Conservation (phyloP, 2,113 vertebrate genomes). For the Progne subis region DNA sequence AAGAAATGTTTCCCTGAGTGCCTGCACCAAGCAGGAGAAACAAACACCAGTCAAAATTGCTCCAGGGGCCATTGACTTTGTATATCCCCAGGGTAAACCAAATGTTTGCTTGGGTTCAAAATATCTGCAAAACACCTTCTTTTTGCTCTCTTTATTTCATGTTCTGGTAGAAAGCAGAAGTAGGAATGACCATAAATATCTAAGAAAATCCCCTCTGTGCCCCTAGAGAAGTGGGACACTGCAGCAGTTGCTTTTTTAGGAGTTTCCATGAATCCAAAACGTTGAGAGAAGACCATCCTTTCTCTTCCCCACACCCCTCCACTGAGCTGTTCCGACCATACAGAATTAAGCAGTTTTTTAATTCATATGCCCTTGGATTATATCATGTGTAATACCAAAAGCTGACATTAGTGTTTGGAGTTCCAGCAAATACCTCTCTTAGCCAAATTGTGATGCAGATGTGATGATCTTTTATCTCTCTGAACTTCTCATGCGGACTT, state of each 20-base stretch:
- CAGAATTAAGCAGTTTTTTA: neutral
- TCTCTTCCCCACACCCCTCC: neutral
- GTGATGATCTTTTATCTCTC: neutral
- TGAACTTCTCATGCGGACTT: neutral
- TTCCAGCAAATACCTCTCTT: neutral
- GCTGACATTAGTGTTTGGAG: neutral
- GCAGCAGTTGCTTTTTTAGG: neutral
- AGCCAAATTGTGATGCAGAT: neutral
- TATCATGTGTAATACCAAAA: neutral
- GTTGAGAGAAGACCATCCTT: neutral
- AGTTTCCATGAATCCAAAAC: neutral
- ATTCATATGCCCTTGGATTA: neutral
- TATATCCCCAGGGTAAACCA: neutral
- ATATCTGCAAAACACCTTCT: neutral
- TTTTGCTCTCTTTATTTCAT: neutral
- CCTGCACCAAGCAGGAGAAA: slow-evolving; percentile 1
- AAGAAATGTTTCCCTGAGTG: neutral
- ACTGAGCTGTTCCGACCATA: neutral
- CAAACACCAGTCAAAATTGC: neutral
- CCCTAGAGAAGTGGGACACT: neutral
- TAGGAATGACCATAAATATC: neutral
- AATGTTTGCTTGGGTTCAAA: neutral
- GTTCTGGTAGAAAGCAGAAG: neutral
- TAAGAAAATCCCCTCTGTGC: neutral
- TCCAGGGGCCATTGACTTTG: neutral